Evolutionary conservation across 2,888 invertebrate species (phyloP).

Genomic region (Aethes cnicana): DNA sequence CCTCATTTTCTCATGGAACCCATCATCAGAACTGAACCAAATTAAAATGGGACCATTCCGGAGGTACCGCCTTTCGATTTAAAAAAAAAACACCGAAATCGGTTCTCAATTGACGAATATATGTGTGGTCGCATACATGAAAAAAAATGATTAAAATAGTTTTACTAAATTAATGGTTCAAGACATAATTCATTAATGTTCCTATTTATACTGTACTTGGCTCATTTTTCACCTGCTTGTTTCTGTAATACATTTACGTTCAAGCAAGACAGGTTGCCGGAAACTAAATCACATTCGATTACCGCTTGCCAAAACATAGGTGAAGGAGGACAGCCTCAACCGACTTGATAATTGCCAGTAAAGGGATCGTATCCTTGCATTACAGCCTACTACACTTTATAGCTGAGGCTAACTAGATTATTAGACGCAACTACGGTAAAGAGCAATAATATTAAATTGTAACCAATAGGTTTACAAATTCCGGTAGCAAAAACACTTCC

Average conservation of each 20-base stretch:
- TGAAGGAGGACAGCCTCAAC: conserved; percentile 7
- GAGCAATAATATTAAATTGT: neutral
- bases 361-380: neutral
- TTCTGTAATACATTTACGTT: neutral
- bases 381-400: neutral
- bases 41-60: too few species aligned
- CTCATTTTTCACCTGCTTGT: neutral
- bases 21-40: too few species aligned
- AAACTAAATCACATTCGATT: conserved; percentile 16
- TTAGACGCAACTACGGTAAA: neutral
- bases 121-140: too few species aligned
- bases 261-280: conserved; percentile 20
- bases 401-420: conserved; percentile 9
- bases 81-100: too few species aligned
- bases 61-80: too few species aligned
- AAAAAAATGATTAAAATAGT: neutral
- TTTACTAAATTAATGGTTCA: too few species aligned
- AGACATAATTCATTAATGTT: too few species aligned
- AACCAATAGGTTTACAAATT: neutral
- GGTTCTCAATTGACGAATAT: too few species aligned
- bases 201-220: too few species aligned
- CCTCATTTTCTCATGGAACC: too few species aligned
- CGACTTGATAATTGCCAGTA: conserved; percentile 7
- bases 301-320: conserved; percentile 13
- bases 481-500: conserved; percentile 7